A percentile compares a stretch with the other conserved stretches of the same genome.
Evolutionary conservation across 23 tunicate species (phyloP).

Genomic region (Styela plicata): DNA sequence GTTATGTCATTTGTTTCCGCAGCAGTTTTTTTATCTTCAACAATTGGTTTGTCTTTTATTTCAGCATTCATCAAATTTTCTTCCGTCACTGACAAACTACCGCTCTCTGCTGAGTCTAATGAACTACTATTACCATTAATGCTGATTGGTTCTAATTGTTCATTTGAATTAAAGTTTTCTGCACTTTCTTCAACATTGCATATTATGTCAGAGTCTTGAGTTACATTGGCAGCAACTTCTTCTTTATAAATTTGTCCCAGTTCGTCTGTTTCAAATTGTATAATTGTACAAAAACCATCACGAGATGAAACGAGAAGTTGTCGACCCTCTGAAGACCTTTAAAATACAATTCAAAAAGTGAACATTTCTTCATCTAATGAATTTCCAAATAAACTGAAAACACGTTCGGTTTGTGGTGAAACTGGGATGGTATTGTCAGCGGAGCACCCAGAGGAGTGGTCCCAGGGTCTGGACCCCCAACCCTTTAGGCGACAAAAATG

Average conservation of each 20-base stretch:
- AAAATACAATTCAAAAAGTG: too few relatives aligned
- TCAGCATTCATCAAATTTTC: neutral
- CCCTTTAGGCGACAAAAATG: too few relatives aligned
- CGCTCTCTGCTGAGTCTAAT: neutral
- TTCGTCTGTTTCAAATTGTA: conserved; percentile 58
- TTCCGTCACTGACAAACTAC: neutral
- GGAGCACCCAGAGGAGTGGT: too few relatives aligned
- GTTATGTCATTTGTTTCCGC: too few relatives aligned
- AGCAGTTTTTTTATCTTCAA: too few relatives aligned
- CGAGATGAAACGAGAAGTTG: conserved; percentile 74
- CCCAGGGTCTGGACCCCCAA: too few relatives aligned
- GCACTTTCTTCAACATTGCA: neutral
- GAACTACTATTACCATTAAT: neutral
- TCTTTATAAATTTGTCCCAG: conserved; percentile 39
- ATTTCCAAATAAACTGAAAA: too few relatives aligned
- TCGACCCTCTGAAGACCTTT: conserved; percentile 78
- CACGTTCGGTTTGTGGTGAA: too few relatives aligned
- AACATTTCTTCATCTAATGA: too few relatives aligned
- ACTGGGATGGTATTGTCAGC: too few relatives aligned
- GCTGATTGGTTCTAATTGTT: neutral
- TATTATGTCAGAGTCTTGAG: neutral
- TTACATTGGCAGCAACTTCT: neutral
- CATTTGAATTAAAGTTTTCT: neutral
- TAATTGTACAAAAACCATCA: conserved; percentile 86
- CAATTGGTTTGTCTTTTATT: neutral